Evolutionary conservation across 2,113 vertebrate species (phyloP), one percentile per base, ranked within the genome.

Genomic region (Canis aureus): DNA sequence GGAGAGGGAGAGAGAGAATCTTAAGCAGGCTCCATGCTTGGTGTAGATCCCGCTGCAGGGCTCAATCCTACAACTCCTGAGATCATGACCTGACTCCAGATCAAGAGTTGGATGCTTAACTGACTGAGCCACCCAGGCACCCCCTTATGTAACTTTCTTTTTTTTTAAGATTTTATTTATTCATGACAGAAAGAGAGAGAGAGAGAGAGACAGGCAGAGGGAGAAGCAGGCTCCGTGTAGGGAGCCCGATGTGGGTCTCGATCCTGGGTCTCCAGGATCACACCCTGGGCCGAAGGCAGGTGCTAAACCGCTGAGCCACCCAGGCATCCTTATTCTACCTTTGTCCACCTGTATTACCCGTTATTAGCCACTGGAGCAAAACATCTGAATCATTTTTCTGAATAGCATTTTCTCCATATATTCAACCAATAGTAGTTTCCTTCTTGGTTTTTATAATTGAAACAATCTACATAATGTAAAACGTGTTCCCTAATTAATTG

Each of bases 361-460:
- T 60, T 95, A 79, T 71, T 69, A 49, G 8, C 25, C 38, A 67
- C 35, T 95, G 5, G 23, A 69, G 15, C 60, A 53, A 69, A 95
- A 38, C 1, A n/a, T 73, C 49, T 87, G 60, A 73, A 59, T 79
- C 27, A 20, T 79, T 91, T 87, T 89, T 86, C 25, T 85, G 23
- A 59, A 69, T 64, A 94, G 13, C 43, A 81, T 85, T 92, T 55
- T 13, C 43, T 22, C 23, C 6, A 43, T 60, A 15, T 73, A 32
- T 93, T 95, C 78, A 76, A 29, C 49, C 57, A 91, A 25, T 80
- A 59, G 35, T 97, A 87, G 84, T 83, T 93, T 93, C 27, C 4
- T 38, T 32, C 27, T 91, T 95, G 53, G 69, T 88, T 95, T 96
- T 93, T 94, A 62, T 81, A 71, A 85, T 69, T 38, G 57, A 59